Conservation (phyloP, 2,113 vertebrate genomes). For the Oceanites oceanicus region DNA sequence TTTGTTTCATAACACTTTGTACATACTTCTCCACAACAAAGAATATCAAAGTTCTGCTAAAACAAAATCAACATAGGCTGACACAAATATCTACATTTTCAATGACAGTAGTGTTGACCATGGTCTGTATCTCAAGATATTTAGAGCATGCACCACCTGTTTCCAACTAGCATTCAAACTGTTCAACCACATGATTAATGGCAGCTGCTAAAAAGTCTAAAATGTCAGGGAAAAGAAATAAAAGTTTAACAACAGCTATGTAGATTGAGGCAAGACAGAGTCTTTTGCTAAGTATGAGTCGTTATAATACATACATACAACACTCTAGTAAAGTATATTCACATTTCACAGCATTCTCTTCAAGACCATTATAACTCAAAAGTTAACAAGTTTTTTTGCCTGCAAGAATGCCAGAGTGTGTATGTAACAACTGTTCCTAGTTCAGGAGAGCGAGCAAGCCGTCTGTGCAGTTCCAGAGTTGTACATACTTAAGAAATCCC, state of each 20-base stretch:
- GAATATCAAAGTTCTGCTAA: background rate
- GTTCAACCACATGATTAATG: conserved; percentile 69
- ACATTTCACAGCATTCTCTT: background rate
- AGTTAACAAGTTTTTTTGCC: background rate
- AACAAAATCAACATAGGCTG: background rate
- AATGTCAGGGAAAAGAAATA: conserved; percentile 47
- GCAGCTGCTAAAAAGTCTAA: conserved; percentile 74
- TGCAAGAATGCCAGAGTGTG: background rate
- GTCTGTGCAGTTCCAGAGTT: background rate
- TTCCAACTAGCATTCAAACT: conserved; percentile 67
- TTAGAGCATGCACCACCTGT: conserved; percentile 71
- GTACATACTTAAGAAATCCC: background rate
- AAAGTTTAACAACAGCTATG: conserved; percentile 13
- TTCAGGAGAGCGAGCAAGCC: background rate
- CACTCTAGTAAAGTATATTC: background rate
- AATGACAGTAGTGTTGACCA: conserved; percentile 58
- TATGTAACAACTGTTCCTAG: background rate
- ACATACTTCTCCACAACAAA: background rate
- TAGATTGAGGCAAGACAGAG: conserved; percentile 2
- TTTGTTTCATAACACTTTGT: background rate
- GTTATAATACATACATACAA: background rate
- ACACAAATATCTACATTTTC: background rate
- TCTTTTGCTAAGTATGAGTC: background rate
- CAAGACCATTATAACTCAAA: background rate
- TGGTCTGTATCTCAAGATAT: conserved; percentile 45